Evolutionary conservation across 2,113 vertebrate genomes (phyloP).

Genomic region (Pterocles burchelli): DNA sequence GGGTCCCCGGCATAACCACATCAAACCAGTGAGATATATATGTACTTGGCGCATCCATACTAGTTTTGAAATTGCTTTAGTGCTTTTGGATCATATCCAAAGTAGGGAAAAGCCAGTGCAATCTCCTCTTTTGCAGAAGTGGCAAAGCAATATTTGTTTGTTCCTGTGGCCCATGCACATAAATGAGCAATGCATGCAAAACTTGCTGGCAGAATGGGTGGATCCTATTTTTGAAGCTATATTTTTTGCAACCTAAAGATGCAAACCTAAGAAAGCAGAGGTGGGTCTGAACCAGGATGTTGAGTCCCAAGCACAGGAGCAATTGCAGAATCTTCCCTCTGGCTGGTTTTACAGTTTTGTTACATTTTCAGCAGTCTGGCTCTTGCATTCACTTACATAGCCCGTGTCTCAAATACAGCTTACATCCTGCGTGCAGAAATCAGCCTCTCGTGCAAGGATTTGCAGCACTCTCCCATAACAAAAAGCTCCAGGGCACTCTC

Average conservation of each 20-base stretch:
- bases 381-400: accelerated
- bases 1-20: not conserved
- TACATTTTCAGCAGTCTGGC: not conserved
- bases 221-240: not conserved
- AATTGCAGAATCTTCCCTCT: not conserved
- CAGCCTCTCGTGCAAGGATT: not conserved
- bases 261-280: not conserved
- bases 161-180: accelerated
- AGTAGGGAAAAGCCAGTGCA: not conserved
- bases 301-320: not conserved
- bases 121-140: not conserved
- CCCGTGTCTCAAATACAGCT: not conserved
- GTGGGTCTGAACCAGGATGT: accelerated
- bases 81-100: not conserved
- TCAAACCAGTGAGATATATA: not conserved
- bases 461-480: not conserved
- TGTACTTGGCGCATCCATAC: not conserved
- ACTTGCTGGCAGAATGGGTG: not conserved
- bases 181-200: accelerated
- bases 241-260: not conserved
- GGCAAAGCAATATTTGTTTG: not conserved
- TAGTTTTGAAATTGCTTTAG: not conserved
- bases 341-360: not conserved
- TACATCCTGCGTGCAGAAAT: not conserved
- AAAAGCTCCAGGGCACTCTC: not conserved